Evolutionary conservation across 2,888 invertebrate species (phyloP).

Genomic region (Cataglyphis altisquamis): DNA sequence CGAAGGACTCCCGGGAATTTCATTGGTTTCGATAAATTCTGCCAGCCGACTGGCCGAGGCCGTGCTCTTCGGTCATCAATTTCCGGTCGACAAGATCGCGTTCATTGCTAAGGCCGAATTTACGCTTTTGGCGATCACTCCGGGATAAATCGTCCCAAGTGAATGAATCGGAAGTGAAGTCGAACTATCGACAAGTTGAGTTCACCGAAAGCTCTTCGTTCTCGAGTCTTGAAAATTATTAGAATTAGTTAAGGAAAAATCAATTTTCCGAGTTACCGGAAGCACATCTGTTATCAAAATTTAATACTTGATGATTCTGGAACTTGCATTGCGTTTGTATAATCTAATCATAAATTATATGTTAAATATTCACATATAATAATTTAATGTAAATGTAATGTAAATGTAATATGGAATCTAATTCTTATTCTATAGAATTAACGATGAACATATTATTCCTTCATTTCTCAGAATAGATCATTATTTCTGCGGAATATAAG

Average conservation of each 20-base stretch:
- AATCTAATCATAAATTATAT: neutral
- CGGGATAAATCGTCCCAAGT: conserved; percentile 32
- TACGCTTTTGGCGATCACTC: conserved; percentile 57
- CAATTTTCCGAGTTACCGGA: neutral
- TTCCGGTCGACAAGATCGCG: conserved; percentile 64
- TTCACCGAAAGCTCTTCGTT: conserved; percentile 4
- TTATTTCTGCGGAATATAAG: neutral
- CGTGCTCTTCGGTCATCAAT: conserved; percentile 69
- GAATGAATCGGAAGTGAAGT: conserved; percentile 44
- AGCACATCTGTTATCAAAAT: neutral
- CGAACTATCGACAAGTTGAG: conserved; percentile 43
- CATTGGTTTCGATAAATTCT: conserved; percentile 75
- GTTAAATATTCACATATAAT: neutral
- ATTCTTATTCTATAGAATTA: neutral
- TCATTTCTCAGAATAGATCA: neutral
- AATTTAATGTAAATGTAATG: too few species aligned
- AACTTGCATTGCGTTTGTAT: neutral
- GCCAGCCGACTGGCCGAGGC: conserved; percentile 56
- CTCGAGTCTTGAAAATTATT: conserved; percentile 1
- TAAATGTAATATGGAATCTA: neutral
- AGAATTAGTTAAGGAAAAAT: neutral
- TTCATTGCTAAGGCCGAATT: conserved; percentile 68
- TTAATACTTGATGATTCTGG: neutral
- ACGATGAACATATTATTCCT: neutral
- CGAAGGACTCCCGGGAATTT: conserved; percentile 68